Evolutionary conservation across 2,888 invertebrate genomes (phyloP), one percentile per base, ranked within the genome.

Genomic region (Pelosia muscerda): DNA sequence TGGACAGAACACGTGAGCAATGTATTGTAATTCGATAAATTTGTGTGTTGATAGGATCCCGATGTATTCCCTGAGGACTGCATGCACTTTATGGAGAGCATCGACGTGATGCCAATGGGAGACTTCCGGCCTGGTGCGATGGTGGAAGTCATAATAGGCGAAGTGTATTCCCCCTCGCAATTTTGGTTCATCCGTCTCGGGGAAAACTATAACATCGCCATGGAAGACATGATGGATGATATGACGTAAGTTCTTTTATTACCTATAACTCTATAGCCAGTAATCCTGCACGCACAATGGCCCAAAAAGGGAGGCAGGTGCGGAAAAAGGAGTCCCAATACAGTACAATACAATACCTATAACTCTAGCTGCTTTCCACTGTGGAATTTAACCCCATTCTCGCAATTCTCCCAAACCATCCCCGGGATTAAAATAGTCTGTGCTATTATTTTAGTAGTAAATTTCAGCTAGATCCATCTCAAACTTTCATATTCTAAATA

Each of bases 101-200:
- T 94, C 69, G 89, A 90, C 64, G 1, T 71, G 26, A 68, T 71
- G 82, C 10, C 77, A 60, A 78, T 87, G 77, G 71, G 53, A 23
- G 88, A 28, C 63, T 69, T 87, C 73, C 57, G 8, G 38, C 70
- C 81, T 49, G 92, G 90, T 57, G 84, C 79, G 73, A 84, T 87
- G 88, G 79, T 95, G 10, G 92, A 93, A 78, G 90, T 95, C 63
- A 78, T 87, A 28, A 89, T 96, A 59, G 94, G 90, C 22, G 96
- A 93, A 88, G 92, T 96, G 74, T 96, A 95, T 88, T 96, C 96
- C 75, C 94, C 95, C 56, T 95, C 95, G 31, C 96, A 96, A 86
- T 95, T 96, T 87, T 96, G 96, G 96, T 79, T 96, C 73, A 88
- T 92, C 75, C 89, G 93, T 19, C 89, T 91, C 67, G 91, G 91